Conservation (phyloP, 1,140 invertebrate genomes). For the Holcopasites calliopsidis region DNA sequence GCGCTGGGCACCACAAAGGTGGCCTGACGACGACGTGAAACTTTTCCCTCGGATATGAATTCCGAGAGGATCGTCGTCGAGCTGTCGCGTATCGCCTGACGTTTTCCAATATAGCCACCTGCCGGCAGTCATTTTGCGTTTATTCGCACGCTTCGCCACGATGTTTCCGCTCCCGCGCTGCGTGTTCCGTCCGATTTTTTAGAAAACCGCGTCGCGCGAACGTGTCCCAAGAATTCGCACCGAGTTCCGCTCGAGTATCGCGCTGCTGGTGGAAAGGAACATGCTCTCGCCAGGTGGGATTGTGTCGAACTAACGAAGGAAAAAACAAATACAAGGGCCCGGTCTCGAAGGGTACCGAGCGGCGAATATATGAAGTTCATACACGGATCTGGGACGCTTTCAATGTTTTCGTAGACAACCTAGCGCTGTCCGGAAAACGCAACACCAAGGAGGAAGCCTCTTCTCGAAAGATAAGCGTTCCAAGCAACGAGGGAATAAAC, state of each 20-base stretch:
- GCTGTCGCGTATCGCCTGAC: slow-evolving; percentile 49
- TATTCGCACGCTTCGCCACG: slow-evolving; percentile 63
- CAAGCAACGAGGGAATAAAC: slow-evolving; percentile 16
- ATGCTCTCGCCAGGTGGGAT: too few species aligned
- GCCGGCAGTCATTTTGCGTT: slow-evolving; percentile 66
- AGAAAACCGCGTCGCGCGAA: slow-evolving; percentile 29
- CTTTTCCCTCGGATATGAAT: slow-evolving; percentile 47
- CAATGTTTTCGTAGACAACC: slow-evolving; percentile 17
- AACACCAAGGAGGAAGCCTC: background rate
- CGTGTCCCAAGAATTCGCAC: background rate
- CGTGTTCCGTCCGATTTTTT: background rate
- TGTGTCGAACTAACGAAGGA: too few species aligned
- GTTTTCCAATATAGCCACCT: slow-evolving; percentile 67
- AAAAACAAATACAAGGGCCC: too few species aligned
- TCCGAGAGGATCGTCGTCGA: slow-evolving; percentile 50
- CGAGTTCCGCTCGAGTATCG: background rate
- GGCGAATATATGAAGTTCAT: background rate
- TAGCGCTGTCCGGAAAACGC: background rate
- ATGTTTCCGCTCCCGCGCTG: slow-evolving; percentile 7
- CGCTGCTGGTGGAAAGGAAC: too few species aligned
- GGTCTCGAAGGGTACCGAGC: background rate
- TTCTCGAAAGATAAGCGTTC: slow-evolving; percentile 21
- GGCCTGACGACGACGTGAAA: background rate
- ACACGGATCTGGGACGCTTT: background rate
- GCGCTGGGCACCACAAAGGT: background rate